phyloP scores from a whole-genome alignment of 2,888 invertebrate genomes.

The Ormyrus pomaceus region DNA sequence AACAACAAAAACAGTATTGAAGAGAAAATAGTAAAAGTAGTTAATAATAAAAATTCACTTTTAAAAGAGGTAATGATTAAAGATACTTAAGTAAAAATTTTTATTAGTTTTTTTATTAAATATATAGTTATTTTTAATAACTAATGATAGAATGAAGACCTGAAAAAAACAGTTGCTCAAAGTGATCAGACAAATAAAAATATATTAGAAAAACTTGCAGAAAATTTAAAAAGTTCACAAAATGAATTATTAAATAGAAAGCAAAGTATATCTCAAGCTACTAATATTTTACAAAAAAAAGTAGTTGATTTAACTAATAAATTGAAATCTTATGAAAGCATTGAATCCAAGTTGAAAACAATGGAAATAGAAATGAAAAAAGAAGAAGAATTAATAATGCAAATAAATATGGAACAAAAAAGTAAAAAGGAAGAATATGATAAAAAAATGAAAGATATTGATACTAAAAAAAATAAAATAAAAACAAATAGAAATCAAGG shows the following conservation, averaged over 20 bases:
- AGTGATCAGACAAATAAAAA: conserved; percentile 35
- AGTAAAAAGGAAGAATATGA: conserved; percentile 12
- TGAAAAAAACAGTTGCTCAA: not conserved
- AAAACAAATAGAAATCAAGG: conserved; percentile 32
- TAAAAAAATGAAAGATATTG: conserved; percentile 34
- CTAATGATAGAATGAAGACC: conserved; percentile 31
- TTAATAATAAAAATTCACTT: conserved; percentile 21
- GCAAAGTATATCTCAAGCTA: conserved; percentile 38
- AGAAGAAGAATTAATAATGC: conserved; percentile 30
- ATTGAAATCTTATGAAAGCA: conserved; percentile 40
- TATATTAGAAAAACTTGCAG: conserved; percentile 32
- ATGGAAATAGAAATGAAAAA: conserved; percentile 29
- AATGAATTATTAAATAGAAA: conserved; percentile 30
- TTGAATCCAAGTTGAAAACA: conserved; percentile 25
- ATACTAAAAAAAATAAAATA: conserved; percentile 21
- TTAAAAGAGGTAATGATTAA: conserved; percentile 38
- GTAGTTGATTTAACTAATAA: conserved; percentile 34
- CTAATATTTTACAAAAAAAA: conserved; percentile 43
- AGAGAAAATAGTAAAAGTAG: conserved; percentile 11
- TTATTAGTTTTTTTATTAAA: not conserved
- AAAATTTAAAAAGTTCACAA: conserved; percentile 34
- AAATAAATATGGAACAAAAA: conserved; percentile 16
- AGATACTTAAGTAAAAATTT: not conserved
- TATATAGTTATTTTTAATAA: not conserved
- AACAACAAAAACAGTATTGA: conserved; percentile 14